Evolutionary conservation across 2,113 vertebrate genomes (phyloP), one percentile per base, ranked within the genome.

Genomic region (Platysternon megacephalum): DNA sequence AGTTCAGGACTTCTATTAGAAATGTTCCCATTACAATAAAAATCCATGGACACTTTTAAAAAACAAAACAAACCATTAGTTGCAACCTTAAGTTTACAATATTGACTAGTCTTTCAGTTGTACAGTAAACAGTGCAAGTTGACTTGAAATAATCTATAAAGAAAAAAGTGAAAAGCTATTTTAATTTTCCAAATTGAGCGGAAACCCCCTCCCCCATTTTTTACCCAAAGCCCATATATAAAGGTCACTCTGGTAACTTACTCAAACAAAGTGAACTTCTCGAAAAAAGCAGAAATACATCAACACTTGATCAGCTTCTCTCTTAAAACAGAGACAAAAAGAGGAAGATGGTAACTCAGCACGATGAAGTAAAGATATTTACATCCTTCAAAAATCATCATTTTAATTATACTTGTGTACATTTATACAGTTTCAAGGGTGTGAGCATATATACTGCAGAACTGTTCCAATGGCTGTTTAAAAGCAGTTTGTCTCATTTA

Each of bases 321-420:
- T 52, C n/a, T 55, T 14, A 53, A 39, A 55, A 53, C 39, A 55
- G 39, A 51, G 11, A 53, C 9, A 55, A 39, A 12, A 39, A 55
- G 22, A 11, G 80, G 79, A 52, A 24, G 53, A 51, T 5, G 8
- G 35, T 53, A 82, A 39, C 35, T 39, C n/a, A 82, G 79, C 24
- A 82, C 2, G n/a, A 55, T 28, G 13, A 39, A 42, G 35, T 82
- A 82, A 82, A 82, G 6, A 26, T 53, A 26, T 55, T 82, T 39
- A 2, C n/a, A 72, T 72, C 19, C n/a, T 82, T 42, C 21, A 55
- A 55, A 82, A 82, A 21, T 39, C n/a, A 72, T 80, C 22, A 12
- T 35, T 96, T 97, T 94, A 97, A 95, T 96, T 51, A 78, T 52
- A 81, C 32, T 22, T 14, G 55, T 83, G 1, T 11, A 5, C 58